phyloP scores from a whole-genome alignment of 2,888 invertebrate species.

The Limnephilus auricula region DNA sequence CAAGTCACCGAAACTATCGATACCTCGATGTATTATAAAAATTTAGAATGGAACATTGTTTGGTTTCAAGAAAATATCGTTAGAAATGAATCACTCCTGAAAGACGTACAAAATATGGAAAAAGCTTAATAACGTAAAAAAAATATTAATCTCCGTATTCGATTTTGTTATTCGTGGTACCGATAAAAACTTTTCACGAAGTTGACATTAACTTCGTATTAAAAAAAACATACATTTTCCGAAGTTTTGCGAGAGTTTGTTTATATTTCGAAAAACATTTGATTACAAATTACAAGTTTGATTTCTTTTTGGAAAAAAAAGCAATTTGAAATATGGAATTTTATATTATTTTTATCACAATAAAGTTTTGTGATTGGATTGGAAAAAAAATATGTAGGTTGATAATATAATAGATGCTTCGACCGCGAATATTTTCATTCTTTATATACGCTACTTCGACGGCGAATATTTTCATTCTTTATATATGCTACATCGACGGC shows the following conservation, averaged over 20 bases:
- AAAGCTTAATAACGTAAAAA: not conserved
- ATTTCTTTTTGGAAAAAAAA: not conserved
- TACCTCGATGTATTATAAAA: not conserved
- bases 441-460: not conserved
- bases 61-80: not conserved
- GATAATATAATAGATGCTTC: not conserved
- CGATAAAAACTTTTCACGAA: not conserved
- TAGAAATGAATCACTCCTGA: not conserved
- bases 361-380: not conserved
- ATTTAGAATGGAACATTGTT: not conserved
- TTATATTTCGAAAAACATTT: slow-evolving; percentile 2
- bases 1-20: too few species aligned
- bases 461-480: not conserved
- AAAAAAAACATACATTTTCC: not conserved
- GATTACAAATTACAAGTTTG: not conserved
- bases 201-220: not conserved
- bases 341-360: not conserved
- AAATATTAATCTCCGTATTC: not conserved
- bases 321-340: not conserved
- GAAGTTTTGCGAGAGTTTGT: not conserved
- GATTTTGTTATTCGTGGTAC: not conserved
- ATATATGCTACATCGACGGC: not conserved
- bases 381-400: not conserved
- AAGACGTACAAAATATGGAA: not conserved
- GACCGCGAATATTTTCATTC: not conserved